These are phyloP conservation scores for Jaculus jaculus DNA, from an alignment of 2,113 vertebrate genomes.

Conservation along the genomic window DNA sequence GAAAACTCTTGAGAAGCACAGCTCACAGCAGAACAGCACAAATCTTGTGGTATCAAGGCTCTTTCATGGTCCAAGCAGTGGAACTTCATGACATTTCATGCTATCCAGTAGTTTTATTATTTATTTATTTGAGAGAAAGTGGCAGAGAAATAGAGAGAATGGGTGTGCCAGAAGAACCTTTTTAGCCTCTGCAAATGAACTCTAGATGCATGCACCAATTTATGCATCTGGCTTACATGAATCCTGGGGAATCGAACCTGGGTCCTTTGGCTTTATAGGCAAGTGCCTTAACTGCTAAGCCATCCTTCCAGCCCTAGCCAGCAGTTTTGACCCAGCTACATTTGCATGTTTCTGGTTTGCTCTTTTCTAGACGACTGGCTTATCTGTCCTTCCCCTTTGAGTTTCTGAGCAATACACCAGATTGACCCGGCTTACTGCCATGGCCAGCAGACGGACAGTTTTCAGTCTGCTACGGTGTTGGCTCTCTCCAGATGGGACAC, in stretches of 20 bases:
- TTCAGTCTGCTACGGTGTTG: neutral
- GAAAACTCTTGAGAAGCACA: neutral
- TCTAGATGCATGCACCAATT: too few species aligned
- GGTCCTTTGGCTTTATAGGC: too few species aligned
- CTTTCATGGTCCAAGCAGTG: neutral
- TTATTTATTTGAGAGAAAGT: too few species aligned
- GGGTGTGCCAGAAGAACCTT: too few species aligned
- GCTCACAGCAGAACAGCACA: neutral
- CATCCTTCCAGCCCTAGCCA: neutral
- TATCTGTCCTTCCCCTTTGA: conserved; percentile 17
- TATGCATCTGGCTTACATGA: too few species aligned
- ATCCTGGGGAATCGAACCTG: too few species aligned
- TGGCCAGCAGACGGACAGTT: neutral
- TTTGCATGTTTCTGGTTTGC: neutral
- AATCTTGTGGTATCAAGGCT: neutral
- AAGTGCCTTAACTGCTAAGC: too few species aligned
- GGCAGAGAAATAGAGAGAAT: too few species aligned
- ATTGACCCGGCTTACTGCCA: neutral
- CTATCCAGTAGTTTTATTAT: neutral
- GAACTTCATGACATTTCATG: neutral
- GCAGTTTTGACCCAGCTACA: neutral
- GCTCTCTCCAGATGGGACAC: neutral
- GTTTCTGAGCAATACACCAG: neutral
- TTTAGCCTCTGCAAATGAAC: too few species aligned
- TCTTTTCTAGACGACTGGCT: neutral